phyloP scores from a whole-genome alignment of 2,113 vertebrate species.

The Verasper variegatus region DNA sequence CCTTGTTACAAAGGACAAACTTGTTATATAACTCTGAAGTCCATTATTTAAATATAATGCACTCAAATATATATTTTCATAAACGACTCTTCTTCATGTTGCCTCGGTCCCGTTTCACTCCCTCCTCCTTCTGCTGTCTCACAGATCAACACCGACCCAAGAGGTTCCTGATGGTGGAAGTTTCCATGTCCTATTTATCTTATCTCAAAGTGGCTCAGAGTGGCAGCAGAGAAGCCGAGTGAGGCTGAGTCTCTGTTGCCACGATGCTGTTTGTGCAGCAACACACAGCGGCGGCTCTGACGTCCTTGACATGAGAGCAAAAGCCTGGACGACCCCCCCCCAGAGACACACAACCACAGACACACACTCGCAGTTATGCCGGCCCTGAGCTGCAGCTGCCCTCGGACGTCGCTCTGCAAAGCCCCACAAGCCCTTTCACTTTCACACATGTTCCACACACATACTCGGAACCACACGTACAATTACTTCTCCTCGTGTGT shows the following conservation, averaged over 20 bases:
- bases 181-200: conserved; percentile 58
- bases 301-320: conserved; percentile 38
- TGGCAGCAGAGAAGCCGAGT: neutral
- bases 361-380: conserved; percentile 42
- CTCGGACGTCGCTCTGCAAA: conserved; percentile 6
- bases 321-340: neutral
- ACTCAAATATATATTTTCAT: too few species aligned
- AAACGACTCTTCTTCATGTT: neutral
- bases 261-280: conserved; percentile 60
- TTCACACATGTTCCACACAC: conserved; percentile 22
- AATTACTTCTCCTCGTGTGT: neutral
- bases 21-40: too few species aligned
- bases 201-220: conserved; percentile 26
- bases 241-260: conserved; percentile 23
- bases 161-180: conserved; percentile 33
- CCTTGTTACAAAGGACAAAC: too few species aligned
- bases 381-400: conserved; percentile 40
- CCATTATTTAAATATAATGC: too few species aligned
- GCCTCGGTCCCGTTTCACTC: neutral
- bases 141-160: conserved; percentile 23
- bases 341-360: conserved; percentile 17
- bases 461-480: conserved; percentile 2
- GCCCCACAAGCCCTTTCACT: conserved; percentile 32
- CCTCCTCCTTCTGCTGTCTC: neutral
- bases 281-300: conserved; percentile 25